Evolutionary conservation across 2,797 vertebrate genomes (phyloP).

Genomic region (Threskiornis aethiopicus): DNA sequence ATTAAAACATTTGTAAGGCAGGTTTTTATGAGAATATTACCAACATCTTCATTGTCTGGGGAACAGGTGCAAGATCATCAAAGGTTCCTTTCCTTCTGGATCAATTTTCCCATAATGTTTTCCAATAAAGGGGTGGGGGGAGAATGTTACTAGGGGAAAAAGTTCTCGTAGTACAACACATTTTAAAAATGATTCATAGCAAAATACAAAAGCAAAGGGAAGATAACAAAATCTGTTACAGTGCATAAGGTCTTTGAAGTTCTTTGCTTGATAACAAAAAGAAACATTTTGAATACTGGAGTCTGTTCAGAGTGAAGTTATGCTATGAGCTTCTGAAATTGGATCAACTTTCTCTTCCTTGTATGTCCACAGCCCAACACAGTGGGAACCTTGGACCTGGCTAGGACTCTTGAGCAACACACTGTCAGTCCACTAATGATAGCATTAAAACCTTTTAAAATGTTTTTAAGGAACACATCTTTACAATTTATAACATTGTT

Average conservation of each 20-base stretch:
- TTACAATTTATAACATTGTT: background rate
- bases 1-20: slow-evolving; percentile 77
- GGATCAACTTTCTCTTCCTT: background rate
- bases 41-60: slow-evolving; percentile 69
- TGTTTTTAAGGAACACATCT: background rate
- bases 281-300: background rate
- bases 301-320: background rate
- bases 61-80: slow-evolving; percentile 71
- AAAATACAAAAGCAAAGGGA: slow-evolving; percentile 47
- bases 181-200: slow-evolving; percentile 69
- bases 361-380: background rate
- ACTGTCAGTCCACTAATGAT: background rate
- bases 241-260: slow-evolving; percentile 25
- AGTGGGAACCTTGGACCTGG: background rate
- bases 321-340: background rate
- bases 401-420: background rate
- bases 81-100: slow-evolving; percentile 67
- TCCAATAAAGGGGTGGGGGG: slow-evolving; percentile 47
- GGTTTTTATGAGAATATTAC: slow-evolving; percentile 74
- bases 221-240: slow-evolving; percentile 57
- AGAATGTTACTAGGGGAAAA: slow-evolving; percentile 29
- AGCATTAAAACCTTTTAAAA: background rate
- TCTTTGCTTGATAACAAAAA: background rate
- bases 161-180: slow-evolving; percentile 27
- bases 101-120: slow-evolving; percentile 67